These are phyloP conservation scores for Rhamphomyia laevipes DNA, from an alignment of 2,888 invertebrate species.

Conservation along the genomic window DNA sequence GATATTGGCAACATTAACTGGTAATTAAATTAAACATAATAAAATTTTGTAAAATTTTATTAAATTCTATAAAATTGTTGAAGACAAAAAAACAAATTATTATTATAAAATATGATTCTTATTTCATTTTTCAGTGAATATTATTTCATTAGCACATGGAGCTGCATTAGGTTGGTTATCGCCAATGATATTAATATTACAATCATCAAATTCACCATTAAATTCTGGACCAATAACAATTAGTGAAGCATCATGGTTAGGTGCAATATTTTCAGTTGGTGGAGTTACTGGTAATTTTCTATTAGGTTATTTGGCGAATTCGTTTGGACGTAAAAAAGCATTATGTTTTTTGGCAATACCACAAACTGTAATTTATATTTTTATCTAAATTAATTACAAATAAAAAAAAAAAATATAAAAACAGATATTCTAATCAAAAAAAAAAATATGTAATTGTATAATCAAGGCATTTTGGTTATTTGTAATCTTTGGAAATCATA, in stretches of 20 bases:
- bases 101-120: too few species aligned
- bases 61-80: too few species aligned
- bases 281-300: conserved; percentile 12
- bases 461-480: conserved; percentile 14
- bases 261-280: conserved; percentile 13
- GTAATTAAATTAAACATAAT: too few species aligned
- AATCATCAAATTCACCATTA: conserved; percentile 12
- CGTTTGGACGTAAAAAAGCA: conserved; percentile 13
- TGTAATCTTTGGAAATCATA: conserved; percentile 9
- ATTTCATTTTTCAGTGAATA: conserved; percentile 11
- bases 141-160: conserved; percentile 15
- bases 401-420: not conserved
- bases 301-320: conserved; percentile 12
- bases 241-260: conserved; percentile 14
- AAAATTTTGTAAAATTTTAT: too few species aligned
- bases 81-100: too few species aligned
- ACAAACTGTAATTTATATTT: conserved; percentile 11
- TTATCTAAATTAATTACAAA: not conserved
- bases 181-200: conserved; percentile 11
- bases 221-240: conserved; percentile 8
- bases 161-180: conserved; percentile 15
- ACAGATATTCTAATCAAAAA: not conserved
- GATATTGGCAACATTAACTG: too few species aligned
- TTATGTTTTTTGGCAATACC: conserved; percentile 12
- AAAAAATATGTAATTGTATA: not conserved